phyloP scores from a whole-genome alignment of 2,797 vertebrate genomes.

The Microhierax caerulescens region DNA sequence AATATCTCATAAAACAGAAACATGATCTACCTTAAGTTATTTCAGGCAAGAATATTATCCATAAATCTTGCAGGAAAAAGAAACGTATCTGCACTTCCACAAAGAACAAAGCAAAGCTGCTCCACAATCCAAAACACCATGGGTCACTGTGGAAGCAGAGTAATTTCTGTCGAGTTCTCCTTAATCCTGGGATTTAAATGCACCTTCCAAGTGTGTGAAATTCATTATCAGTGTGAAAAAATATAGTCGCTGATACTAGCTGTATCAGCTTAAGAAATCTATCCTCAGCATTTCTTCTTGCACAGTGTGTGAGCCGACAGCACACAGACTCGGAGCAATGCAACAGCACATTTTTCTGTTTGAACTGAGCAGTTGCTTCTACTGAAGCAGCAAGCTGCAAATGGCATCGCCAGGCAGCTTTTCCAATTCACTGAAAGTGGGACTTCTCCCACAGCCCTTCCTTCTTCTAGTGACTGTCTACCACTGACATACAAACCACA shows the following conservation, averaged over 20 bases:
- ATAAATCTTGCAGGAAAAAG: not conserved
- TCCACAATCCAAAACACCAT: not conserved
- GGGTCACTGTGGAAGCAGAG: not conserved
- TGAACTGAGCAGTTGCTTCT: not conserved
- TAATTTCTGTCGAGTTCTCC: not conserved
- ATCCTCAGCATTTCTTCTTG: slow-evolving; percentile 5
- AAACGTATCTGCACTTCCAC: not conserved
- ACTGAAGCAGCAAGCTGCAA: slow-evolving; percentile 25
- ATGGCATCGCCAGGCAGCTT: not conserved
- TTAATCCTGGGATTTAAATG: not conserved
- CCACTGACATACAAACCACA: not conserved
- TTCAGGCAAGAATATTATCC: not conserved
- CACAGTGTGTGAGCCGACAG: not conserved
- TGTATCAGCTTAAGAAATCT: slow-evolving; percentile 3
- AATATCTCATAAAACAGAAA: not conserved
- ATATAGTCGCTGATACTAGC: not conserved
- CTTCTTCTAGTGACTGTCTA: not conserved
- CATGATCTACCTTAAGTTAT: not conserved
- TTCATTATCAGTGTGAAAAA: not conserved
- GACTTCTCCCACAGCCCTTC: not conserved
- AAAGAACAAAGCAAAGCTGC: not conserved
- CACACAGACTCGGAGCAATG: not conserved
- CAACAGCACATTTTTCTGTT: not conserved
- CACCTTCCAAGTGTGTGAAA: slow-evolving; percentile 34
- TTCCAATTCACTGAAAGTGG: not conserved